Evolutionary conservation across 2,113 vertebrate species (phyloP).

Genomic region (Erythrolamprus reginae): DNA sequence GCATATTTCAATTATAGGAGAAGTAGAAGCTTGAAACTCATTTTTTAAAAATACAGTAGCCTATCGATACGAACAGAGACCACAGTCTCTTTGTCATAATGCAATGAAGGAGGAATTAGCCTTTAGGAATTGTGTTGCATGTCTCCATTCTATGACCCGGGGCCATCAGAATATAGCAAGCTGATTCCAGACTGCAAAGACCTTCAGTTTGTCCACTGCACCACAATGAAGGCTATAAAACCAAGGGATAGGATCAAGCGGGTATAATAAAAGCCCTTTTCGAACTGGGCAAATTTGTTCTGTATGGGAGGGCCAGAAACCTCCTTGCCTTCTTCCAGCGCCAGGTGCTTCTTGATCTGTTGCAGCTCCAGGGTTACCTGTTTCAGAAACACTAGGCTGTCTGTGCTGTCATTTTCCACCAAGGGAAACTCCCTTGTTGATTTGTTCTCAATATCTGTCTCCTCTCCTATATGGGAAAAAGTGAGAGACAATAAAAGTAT

Average conservation of each 20-base stretch:
- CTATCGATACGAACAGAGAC: not conserved
- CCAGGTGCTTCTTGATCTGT: constrained; percentile 13
- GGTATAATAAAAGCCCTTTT: not conserved
- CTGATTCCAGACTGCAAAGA: not conserved
- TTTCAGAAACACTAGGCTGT: not conserved
- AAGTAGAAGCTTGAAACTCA: not conserved
- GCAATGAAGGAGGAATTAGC: not conserved
- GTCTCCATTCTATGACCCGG: not conserved
- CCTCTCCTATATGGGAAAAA: not conserved
- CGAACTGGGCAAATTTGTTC: not conserved
- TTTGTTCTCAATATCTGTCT: not conserved
- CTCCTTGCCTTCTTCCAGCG: not conserved
- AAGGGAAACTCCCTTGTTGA: not conserved
- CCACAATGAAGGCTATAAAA: not conserved
- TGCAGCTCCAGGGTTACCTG: constrained; percentile 2
- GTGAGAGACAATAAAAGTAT: not conserved
- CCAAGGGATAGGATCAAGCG: not conserved
- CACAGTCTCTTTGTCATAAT: not conserved
- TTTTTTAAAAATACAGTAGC: not conserved
- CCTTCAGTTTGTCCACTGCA: not conserved
- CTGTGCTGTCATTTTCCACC: not conserved
- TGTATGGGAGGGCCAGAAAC: not conserved
- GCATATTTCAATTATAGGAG: not conserved
- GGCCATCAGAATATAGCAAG: not conserved
- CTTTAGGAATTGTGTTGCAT: too few relatives aligned